Evolutionary conservation across 23 tunicate genomes (phyloP), one percentile per base, ranked within the genome.

Genomic region (Aplidium turbinatum): DNA sequence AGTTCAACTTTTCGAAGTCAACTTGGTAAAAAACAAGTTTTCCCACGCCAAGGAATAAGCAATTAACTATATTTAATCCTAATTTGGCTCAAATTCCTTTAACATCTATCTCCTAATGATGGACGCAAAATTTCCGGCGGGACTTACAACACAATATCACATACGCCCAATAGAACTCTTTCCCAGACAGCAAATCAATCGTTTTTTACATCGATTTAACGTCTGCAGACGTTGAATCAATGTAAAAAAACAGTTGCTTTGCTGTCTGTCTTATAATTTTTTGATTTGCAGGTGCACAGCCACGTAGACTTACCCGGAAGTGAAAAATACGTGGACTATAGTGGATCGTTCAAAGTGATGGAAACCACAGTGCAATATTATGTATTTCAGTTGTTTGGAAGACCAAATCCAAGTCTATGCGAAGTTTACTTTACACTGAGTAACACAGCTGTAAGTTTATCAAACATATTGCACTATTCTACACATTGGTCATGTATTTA

Each of bases 401-500:
- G 50, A 38, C 5, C 21, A 18, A 7, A 35, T n/a, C 50, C 72
- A 6, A 65, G 72, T 50, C 3, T 65, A 18, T 65, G 72, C 28
- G 72, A 65, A 65, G 72, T 65, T 21, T 65, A 65, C 22, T 65
- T 65, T 28, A 65, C 72, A 4, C 5, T 65, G 28, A 65, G 26
- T 50, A 65, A 65, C 24, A 48, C 72, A 18, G 38, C 72, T 3
- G 72, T 65, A 65, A 42, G 50, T 42, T 16, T 42, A 42, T 9
- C 11, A 16, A n/a, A n/a, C n/a, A n/a, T n/a, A n/a, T n/a, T n/a
- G n/a, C n/a, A n/a, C n/a, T n/a, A n/a, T n/a, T n/a, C n/a, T n/a
- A n/a, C n/a, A n/a, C n/a, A n/a, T n/a, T n/a, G n/a, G n/a, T n/a
- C 16, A 42, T 9, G 50, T 16, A 42, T 42, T 11, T 16, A 42